phyloP scores from a whole-genome alignment of 2,797 vertebrate species.

The Cirrhinus molitorella region DNA sequence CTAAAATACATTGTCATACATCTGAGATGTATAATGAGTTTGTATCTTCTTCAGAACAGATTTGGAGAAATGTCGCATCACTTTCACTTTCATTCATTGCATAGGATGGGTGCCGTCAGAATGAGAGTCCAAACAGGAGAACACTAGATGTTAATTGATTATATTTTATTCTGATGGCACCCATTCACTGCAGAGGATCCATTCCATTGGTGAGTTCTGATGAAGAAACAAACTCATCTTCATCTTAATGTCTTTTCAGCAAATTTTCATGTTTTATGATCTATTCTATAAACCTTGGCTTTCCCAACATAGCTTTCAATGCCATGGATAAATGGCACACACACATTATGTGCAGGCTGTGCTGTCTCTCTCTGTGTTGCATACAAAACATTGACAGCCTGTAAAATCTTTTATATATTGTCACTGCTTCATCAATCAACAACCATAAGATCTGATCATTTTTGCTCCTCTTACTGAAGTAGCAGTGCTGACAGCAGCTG shows the following conservation, averaged over 20 bases:
- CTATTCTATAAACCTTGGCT: neutral
- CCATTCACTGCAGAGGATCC: neutral
- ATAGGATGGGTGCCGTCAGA: neutral
- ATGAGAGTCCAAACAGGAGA: neutral
- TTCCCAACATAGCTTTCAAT: neutral
- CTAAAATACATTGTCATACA: neutral
- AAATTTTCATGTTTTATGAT: neutral
- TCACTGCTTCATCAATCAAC: constrained; percentile 37
- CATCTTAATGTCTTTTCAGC: no score
- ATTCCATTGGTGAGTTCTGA: neutral
- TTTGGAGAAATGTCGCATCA: neutral
- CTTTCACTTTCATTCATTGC: neutral
- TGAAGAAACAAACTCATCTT: neutral
- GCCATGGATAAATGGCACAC: no score
- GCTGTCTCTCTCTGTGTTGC: constrained; percentile 8
- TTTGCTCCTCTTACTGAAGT: constrained; percentile 1
- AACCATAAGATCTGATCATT: constrained; percentile 15
- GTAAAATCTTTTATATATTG: neutral
- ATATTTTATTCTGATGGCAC: no score
- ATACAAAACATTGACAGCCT: constrained; percentile 9
- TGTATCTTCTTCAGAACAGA: neutral
- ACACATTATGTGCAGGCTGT: constrained; percentile 5
- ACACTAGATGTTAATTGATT: neutral
- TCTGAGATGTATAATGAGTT: neutral
- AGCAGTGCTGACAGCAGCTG: constrained; percentile 12